Base-by-base conservation (phyloP, 2,888 invertebrate species). In the Eurytoma californica region DNA sequence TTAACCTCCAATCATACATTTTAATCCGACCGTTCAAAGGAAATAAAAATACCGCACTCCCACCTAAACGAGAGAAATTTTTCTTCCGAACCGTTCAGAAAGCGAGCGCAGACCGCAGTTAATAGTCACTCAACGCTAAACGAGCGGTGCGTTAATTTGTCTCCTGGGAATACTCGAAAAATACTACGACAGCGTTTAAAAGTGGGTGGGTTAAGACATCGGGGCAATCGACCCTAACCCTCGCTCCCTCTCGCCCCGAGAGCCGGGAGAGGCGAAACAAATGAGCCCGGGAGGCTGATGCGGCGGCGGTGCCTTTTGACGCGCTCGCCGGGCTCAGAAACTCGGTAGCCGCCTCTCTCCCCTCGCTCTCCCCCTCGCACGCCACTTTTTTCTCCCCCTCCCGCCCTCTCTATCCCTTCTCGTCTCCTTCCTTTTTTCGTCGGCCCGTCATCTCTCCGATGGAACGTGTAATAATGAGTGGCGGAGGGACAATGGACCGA, bases 271-370 rank as follows among this genome's bases (percentile, higher is more conserved):
- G 68, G 80, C 86, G 84, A 87, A 88, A 89, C 87, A 89, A 88
- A 89, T 89, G 88, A 88, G 88, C 86, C 72, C 14, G 28, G 47
- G 24, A 39, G 58, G 24, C 53, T 51, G 63, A 9, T 3, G 57
- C 49, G 20, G 83, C 72, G 84, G 86, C 87, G 88, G 87, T 83
- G 18, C 82, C 87, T 87, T 88, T 88, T 88, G 87, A 88, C 83
- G 57, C 51, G 13, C 24, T 78, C 85, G 84, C 85, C 85, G 81
- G 63, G 63, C 75, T 68, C 83, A 83, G 84, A 84, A 68, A 20
- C 72, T 47, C 68, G 58, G 73, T 72, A 80, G 79, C 81, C 74
- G 47, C 79, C 70, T 74, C 82, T 57, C 28, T 30, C 24, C 24
- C 24, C 55, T 63, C 63, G 30, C 66, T 61, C 67, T 65, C 60